Conservation (phyloP, 2,888 invertebrate species). For the Macrostomum cliftonense region DNA sequence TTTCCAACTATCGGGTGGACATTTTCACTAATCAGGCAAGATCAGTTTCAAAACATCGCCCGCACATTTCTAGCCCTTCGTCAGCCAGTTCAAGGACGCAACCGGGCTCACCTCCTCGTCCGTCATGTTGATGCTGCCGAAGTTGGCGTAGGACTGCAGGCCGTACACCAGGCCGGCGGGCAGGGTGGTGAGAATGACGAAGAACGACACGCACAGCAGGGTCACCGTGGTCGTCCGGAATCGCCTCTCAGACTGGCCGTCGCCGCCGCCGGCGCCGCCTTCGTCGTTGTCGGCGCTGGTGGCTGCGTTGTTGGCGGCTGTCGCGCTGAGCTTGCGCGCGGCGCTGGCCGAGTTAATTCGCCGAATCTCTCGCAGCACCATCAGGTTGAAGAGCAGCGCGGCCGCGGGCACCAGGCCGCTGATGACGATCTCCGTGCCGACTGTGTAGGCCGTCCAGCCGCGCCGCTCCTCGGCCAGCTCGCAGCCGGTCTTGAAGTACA, state of each 20-base stretch:
- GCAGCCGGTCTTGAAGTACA: slow-evolving; percentile 18
- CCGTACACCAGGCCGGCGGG: slow-evolving; percentile 33
- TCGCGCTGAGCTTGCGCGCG: neutral
- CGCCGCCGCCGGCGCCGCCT: slow-evolving; percentile 4
- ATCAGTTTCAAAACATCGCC: too few relatives aligned
- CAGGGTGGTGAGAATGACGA: slow-evolving; percentile 30
- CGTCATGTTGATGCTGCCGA: slow-evolving; percentile 17
- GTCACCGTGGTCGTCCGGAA: slow-evolving; percentile 30
- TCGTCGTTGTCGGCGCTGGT: neutral
- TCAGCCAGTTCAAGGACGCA: too few relatives aligned
- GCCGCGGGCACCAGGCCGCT: slow-evolving; percentile 27
- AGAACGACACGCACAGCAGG: slow-evolving; percentile 32
- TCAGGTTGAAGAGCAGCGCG: slow-evolving; percentile 28
- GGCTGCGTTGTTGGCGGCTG: neutral
- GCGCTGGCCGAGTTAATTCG: slow-evolving; percentile 16
- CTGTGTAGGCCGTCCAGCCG: slow-evolving; percentile 25
- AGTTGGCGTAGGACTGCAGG: slow-evolving; percentile 18
- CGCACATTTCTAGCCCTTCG: too few relatives aligned
- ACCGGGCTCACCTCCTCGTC: slow-evolving; percentile 15
- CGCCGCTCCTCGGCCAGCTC: slow-evolving; percentile 16
- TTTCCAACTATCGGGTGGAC: too few relatives aligned
- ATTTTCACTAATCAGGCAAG: too few relatives aligned
- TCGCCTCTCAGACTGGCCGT: slow-evolving; percentile 13
- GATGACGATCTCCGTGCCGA: slow-evolving; percentile 25
- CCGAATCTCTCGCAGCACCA: slow-evolving; percentile 30